A percentile compares a stretch with the other conserved stretches of the same genome.
These are phyloP conservation scores for Apis mellifera DNA, from an alignment of 1,140 invertebrate genomes.

Conservation along the genomic window Amel_HAv3.1 CM009944.2:5448001-5448500, in stretches of 20 bases:
- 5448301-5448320: not conserved
- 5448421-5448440: not conserved
- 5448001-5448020: too few species aligned
- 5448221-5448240: not conserved
- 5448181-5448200: not conserved
- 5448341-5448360: not conserved
- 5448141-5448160: not conserved
- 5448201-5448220: not conserved
- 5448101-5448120: slow-evolving; percentile 26
- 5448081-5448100: not conserved
- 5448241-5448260: slow-evolving; percentile 1
- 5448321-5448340: not conserved
- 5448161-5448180: not conserved
- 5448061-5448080: not conserved
- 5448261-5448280: not conserved
- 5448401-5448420: not conserved
- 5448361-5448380: not conserved
- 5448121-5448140: not conserved
- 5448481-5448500: not conserved
- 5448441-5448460: slow-evolving; percentile 19
- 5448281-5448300: too few species aligned
- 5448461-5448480: not conserved
- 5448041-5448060: not conserved
- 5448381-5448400: not conserved
- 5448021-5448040: not conserved